A percentile compares a stretch with the other conserved stretches of the same genome.
phyloP scores from a whole-genome alignment of 1,140 invertebrate species.

The Homalodisca vitripennis region DNA sequence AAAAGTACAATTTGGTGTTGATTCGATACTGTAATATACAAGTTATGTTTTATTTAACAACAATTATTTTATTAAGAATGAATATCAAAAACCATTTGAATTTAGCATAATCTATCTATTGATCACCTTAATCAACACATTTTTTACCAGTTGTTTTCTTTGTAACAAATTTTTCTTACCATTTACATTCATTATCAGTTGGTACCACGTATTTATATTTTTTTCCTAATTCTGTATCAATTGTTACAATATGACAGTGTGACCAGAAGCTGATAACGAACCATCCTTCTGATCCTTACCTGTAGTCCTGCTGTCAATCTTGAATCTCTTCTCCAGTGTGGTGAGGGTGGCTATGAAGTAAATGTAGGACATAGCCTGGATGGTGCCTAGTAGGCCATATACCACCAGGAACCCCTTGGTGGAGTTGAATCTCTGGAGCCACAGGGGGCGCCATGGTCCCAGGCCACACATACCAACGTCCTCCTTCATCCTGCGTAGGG shows the following conservation, averaged over 20 bases:
- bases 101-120: too few species aligned
- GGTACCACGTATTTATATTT: not conserved
- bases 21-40: too few species aligned
- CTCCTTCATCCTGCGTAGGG: slow-evolving; percentile 4
- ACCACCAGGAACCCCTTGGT: slow-evolving; percentile 60
- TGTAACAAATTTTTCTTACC: not conserved
- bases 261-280: not conserved
- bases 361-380: slow-evolving; percentile 68
- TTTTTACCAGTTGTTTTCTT: not conserved
- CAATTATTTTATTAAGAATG: too few species aligned
- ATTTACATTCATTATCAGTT: not conserved
- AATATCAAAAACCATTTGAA: too few species aligned
- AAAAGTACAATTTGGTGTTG: too few species aligned
- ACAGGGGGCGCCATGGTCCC: slow-evolving; percentile 44
- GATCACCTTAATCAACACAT: too few species aligned
- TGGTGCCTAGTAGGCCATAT: slow-evolving; percentile 64
- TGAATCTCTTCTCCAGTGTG: slow-evolving; percentile 69
- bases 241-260: not conserved
- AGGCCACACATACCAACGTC: slow-evolving; percentile 35
- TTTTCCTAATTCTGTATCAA: not conserved
- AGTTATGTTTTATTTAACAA: too few species aligned
- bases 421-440: slow-evolving; percentile 61
- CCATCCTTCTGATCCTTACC: slow-evolving; percentile 49
- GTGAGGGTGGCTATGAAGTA: slow-evolving; percentile 67
- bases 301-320: slow-evolving; percentile 67